Percentiles rank a stretch among this genome's conserved stretches.
Conservation (phyloP, 2,888 invertebrate species). For the Megaustenia siamemsis region DNA sequence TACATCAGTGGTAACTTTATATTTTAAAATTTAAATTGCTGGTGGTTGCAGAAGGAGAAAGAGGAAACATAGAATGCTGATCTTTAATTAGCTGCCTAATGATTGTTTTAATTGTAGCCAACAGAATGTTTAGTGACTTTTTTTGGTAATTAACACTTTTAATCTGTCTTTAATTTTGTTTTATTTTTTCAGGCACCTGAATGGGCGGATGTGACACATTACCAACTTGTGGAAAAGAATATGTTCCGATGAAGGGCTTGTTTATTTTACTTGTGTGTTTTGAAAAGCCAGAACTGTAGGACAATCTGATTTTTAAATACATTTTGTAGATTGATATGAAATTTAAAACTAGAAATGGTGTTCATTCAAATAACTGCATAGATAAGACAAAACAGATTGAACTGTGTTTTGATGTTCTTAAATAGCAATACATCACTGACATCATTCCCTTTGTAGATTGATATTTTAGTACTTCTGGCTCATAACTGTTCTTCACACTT, state of each 20-base stretch:
- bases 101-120: too few species aligned
- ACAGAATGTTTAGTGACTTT: too few species aligned
- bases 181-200: constrained; percentile 27
- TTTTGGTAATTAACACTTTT: too few species aligned
- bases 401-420: not conserved
- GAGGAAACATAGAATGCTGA: too few species aligned
- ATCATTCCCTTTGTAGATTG: not conserved
- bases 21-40: too few species aligned
- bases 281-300: not conserved
- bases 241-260: not conserved
- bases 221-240: constrained; percentile 14
- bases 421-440: not conserved
- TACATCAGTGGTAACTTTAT: too few species aligned
- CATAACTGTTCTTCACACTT: not conserved
- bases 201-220: constrained; percentile 4
- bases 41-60: too few species aligned
- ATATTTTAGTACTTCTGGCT: not conserved
- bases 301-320: not conserved
- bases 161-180: too few species aligned
- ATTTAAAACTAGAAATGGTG: not conserved
- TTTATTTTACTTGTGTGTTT: not conserved
- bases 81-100: too few species aligned
- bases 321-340: not conserved
- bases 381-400: not conserved
- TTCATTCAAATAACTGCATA: not conserved